A percentile compares a stretch with the other conserved stretches of the same genome.
Evolutionary conservation across 1,140 invertebrate species (phyloP).

Genomic region (Pseudachorutes palmiensis): DNA sequence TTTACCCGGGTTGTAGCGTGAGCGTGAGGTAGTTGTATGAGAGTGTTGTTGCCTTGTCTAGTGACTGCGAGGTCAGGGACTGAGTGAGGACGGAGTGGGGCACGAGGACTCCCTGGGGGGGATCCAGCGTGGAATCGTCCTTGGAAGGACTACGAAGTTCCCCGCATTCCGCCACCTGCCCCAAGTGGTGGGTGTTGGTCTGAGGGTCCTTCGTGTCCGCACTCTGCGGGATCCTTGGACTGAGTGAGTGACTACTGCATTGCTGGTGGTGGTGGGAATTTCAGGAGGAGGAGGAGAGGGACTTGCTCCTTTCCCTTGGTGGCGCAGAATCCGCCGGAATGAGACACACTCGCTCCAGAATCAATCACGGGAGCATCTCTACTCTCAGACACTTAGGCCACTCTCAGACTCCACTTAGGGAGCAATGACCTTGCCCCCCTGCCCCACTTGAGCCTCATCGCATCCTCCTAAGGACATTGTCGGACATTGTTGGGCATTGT

Average conservation of each 20-base stretch:
- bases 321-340: not conserved
- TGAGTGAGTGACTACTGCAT: not conserved
- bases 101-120: not conserved
- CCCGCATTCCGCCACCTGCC: not conserved
- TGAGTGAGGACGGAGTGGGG: conserved; percentile 20
- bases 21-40: conserved; percentile 29
- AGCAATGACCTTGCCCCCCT: not conserved
- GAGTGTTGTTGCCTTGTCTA: conserved; percentile 31
- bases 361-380: too few species aligned
- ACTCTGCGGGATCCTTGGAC: not conserved
- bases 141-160: not conserved
- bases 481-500: too few species aligned
- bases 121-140: not conserved
- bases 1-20: not conserved
- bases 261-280: not conserved
- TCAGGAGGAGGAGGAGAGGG: not conserved
- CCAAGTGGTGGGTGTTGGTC: not conserved
- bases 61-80: conserved; percentile 34
- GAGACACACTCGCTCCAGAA: not conserved
- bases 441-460: too few species aligned
- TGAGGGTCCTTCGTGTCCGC: not conserved
- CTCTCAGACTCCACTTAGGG: not conserved
- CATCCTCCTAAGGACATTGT: too few species aligned
- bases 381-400: too few species aligned
- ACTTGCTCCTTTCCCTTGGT: not conserved